Percentiles rank a stretch among this genome's conserved stretches.
Conservation (phyloP, 2,113 vertebrate species). For the Semicossyphus pulcher region DNA sequence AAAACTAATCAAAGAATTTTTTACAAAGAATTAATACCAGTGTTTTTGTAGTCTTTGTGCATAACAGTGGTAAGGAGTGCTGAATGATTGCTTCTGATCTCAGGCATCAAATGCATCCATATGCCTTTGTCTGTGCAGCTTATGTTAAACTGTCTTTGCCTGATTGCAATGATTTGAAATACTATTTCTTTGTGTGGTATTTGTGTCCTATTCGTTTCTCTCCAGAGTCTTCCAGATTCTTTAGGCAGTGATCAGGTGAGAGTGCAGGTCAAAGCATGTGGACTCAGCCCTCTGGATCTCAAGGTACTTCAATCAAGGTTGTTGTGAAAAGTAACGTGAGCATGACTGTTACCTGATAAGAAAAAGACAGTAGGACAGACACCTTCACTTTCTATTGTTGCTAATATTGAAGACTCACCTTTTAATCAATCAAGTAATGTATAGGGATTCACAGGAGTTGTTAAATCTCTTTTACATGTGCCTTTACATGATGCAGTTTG, state of each 20-base stretch:
- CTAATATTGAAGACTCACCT: neutral
- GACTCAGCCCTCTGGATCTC: slow-evolving; percentile 90
- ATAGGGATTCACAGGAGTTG: too few relatives aligned
- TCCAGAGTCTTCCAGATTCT: slow-evolving; percentile 83
- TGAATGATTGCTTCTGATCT: too few relatives aligned
- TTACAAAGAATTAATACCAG: too few relatives aligned
- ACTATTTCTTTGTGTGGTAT: neutral
- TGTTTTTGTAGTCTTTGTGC: too few relatives aligned
- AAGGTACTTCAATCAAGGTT: slow-evolving; percentile 80
- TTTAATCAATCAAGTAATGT: neutral
- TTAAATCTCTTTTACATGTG: too few relatives aligned
- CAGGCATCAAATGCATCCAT: too few relatives aligned
- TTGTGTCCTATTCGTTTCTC: neutral
- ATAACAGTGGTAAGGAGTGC: too few relatives aligned
- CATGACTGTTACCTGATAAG: neutral
- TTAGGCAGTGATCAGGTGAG: slow-evolving; percentile 87
- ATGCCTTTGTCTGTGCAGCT: neutral
- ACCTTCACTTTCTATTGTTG: neutral
- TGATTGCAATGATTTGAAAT: neutral
- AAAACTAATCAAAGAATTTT: too few relatives aligned
- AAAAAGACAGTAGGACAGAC: neutral
- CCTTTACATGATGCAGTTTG: too few relatives aligned
- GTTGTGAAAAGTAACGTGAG: neutral
- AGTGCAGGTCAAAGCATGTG: slow-evolving; percentile 94
- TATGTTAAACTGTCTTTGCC: neutral